Percentiles rank a stretch among this genome's conserved stretches.
Evolutionary conservation across 2,888 invertebrate species (phyloP).

Genomic region (Cecidostiba fungosa): DNA sequence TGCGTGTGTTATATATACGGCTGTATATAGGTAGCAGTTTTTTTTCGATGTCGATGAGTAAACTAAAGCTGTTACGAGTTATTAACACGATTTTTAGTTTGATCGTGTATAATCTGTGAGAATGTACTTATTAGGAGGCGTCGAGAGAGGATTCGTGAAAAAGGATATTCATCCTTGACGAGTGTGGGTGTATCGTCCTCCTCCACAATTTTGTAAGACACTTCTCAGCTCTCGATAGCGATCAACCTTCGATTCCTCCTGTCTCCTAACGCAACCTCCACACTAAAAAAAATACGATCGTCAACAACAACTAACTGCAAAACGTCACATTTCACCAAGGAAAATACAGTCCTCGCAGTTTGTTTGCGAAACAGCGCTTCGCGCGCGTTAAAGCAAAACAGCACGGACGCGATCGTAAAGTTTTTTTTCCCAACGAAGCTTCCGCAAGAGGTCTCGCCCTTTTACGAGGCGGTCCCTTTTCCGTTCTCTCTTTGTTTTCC

Average conservation of each 20-base stretch:
- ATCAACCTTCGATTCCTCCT: background rate
- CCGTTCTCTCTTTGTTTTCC: background rate
- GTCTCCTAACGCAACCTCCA: background rate
- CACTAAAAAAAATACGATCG: background rate
- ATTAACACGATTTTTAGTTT: background rate
- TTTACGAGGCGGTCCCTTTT: constrained; percentile 5
- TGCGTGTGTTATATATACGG: too few relatives aligned
- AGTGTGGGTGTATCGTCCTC: background rate
- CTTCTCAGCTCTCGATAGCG: too few relatives aligned
- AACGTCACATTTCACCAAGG: background rate
- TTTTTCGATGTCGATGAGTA: too few relatives aligned
- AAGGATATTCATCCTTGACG: background rate
- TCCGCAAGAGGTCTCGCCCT: background rate
- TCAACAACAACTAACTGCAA: background rate
- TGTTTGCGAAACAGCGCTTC: background rate
- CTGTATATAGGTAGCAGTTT: background rate
- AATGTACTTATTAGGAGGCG: background rate
- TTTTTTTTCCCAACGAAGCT: background rate
- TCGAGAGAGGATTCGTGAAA: background rate
- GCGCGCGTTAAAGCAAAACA: background rate
- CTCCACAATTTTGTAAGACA: background rate
- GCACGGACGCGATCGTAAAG: background rate
- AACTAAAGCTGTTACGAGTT: too few relatives aligned
- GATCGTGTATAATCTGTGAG: background rate
- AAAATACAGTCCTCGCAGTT: background rate